Evolutionary conservation across 2,797 vertebrate species (phyloP), one percentile per base, ranked within the genome.

Genomic region (Helicolenus hilgendorfi): DNA sequence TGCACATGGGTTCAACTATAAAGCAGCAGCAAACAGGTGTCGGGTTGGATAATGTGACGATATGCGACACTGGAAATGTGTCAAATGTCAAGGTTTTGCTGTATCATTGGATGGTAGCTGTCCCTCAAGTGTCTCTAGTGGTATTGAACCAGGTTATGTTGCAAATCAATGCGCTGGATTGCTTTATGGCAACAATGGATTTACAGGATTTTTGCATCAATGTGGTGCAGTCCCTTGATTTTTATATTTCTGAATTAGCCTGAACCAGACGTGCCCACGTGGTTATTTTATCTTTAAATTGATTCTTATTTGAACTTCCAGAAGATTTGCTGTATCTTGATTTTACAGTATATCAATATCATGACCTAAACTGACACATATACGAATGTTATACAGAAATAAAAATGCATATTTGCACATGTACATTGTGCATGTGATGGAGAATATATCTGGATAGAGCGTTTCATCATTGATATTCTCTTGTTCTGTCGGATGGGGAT

Each of bases 1-100:
- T 68, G 73, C 75, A 77, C 83, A 84, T 67, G 31, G 81, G 77
- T 79, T 64, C 68, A 10, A 83, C 33, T 64, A 20, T 72, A 72
- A 79, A 81, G 75, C 67, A 20, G 67, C 84, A 67, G 45, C 79
- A 87, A 83, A 91, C 86, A 91, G 79, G 86, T 92, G 92, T 83
- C 2, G 35, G 36, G 1, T 18, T 18, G 7, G 55, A n/a, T 10
- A 5, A 8, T 31, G 11, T 22, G 31, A 68, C 0, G 3, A 20
- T 26, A 31, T 31, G 26, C 15, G 2, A 11, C 18, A 7, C 22
- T 36, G 15, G 2, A 7, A 7, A 27, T 24, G 1, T 10, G 14
- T 7, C 18, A 22, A 22, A 36, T 31, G 56, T 63, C 33, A 0
- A 35, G 27, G 56, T 38, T 53, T 38, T 38, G 22, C 22, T 0